Conservation (phyloP, 53 echinoderm and acorn worm genomes). For the Hippasteria phrygiana region DNA sequence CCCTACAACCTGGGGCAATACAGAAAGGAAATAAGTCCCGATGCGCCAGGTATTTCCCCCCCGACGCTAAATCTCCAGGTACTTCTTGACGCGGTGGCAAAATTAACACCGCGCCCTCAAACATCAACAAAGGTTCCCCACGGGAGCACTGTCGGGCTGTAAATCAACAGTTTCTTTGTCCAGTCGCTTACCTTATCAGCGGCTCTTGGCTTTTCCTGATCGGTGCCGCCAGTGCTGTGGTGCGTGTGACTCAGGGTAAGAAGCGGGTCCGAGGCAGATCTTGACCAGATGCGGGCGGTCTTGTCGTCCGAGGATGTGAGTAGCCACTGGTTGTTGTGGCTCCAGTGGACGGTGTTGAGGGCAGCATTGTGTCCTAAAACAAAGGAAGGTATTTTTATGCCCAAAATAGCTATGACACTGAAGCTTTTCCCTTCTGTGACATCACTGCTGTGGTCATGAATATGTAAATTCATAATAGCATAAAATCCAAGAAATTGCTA, state of each 20-base stretch:
- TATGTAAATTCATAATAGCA: too few species aligned
- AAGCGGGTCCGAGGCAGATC: slow-evolving; percentile 55
- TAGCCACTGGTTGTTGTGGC: slow-evolving; percentile 88
- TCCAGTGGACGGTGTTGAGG: slow-evolving; percentile 85
- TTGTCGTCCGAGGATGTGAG: slow-evolving; percentile 91
- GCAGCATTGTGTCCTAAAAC: slow-evolving; percentile 86
- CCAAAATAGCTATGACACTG: too few species aligned
- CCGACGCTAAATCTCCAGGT: not conserved
- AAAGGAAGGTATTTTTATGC: too few species aligned
- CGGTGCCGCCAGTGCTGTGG: slow-evolving; percentile 21
- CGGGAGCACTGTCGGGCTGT: not conserved
- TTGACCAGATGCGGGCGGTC: slow-evolving; percentile 90
- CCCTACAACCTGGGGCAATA: not conserved
- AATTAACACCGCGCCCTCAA: not conserved
- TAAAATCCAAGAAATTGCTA: too few species aligned
- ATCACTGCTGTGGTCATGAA: too few species aligned
- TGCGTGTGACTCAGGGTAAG: slow-evolving; percentile 44
- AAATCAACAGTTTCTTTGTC: not conserved
- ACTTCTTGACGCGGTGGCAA: not conserved
- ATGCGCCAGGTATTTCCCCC: not conserved
- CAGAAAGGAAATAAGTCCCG: not conserved
- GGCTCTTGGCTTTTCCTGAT: slow-evolving; percentile 52
- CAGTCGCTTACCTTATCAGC: slow-evolving; percentile 65
- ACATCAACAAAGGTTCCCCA: not conserved
- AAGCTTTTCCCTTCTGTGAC: too few species aligned